Evolutionary conservation across 2,797 vertebrate genomes (phyloP).

Genomic region (Dipus sagitta): DNA sequence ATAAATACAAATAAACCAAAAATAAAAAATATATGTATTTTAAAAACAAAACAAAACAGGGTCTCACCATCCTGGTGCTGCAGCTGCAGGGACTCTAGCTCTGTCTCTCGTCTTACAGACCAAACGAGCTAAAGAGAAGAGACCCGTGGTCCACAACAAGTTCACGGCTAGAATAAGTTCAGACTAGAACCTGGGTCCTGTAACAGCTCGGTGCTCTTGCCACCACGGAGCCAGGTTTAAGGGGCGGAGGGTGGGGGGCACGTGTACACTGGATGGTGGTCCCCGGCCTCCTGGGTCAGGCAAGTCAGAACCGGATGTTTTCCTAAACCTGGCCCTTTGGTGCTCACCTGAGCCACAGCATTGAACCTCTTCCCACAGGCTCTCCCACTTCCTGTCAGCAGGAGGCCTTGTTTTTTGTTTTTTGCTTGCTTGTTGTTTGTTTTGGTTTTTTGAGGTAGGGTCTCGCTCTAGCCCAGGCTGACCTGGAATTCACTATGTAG

Average conservation of each 20-base stretch:
- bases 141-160: neutral
- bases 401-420: too few species aligned
- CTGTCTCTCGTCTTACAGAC: neutral
- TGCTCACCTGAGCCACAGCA: neutral
- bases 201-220: neutral
- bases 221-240: neutral
- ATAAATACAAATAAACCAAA: too few species aligned
- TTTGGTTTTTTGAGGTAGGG: too few species aligned
- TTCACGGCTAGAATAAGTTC: neutral
- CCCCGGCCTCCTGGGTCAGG: neutral
- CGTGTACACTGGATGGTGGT: fast-evolving
- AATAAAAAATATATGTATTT: too few species aligned
- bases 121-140: neutral
- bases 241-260: neutral
- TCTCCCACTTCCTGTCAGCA: too few species aligned
- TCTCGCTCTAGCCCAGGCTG: too few species aligned
- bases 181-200: neutral
- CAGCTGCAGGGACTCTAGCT: neutral
- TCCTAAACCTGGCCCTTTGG: neutral
- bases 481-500: too few species aligned
- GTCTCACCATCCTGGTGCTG: neutral
- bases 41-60: too few species aligned
- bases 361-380: neutral
- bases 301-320: neutral
- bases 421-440: too few species aligned